Conservation (phyloP, 1,140 invertebrate species). For the Lasioglossum baleicum region DNA sequence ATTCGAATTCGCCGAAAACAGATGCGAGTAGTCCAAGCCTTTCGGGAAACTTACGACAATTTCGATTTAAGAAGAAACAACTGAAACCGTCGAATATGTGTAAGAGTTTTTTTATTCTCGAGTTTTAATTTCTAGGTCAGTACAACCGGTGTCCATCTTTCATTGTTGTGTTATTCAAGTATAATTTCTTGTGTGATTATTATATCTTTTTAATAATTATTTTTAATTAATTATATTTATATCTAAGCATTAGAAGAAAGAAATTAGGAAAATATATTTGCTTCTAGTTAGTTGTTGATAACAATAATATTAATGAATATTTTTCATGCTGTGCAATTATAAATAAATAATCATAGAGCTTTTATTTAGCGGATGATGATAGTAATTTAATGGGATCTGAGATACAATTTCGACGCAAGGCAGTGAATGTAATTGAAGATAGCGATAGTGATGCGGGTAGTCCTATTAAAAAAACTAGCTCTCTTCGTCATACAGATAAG, state of each 20-base stretch:
- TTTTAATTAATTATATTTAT: not conserved
- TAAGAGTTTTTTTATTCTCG: conserved; percentile 58
- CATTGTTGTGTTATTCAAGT: conserved; percentile 21
- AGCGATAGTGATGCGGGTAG: conserved; percentile 74
- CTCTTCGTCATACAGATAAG: not conserved
- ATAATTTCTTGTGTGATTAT: not conserved
- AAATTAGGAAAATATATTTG: not conserved
- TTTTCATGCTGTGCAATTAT: not conserved
- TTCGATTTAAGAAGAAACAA: conserved; percentile 74
- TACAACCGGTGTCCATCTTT: conserved; percentile 18
- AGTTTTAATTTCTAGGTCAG: conserved; percentile 1
- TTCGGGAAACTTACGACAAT: conserved; percentile 68
- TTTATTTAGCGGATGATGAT: conserved; percentile 70
- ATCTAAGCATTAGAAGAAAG: too few species aligned
- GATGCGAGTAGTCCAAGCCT: conserved; percentile 67
- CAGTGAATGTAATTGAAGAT: conserved; percentile 74
- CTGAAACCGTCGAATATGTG: conserved; percentile 71
- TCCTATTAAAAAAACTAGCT: conserved; percentile 51
- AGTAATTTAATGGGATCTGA: conserved; percentile 70
- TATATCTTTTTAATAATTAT: not conserved
- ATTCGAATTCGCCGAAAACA: conserved; percentile 68
- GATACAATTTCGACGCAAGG: conserved; percentile 66
- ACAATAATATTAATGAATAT: too few species aligned
- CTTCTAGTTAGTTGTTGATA: too few species aligned
- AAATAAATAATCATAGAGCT: not conserved